Conservation (phyloP, 2,797 vertebrate genomes). For the Danio choprae region DNA sequence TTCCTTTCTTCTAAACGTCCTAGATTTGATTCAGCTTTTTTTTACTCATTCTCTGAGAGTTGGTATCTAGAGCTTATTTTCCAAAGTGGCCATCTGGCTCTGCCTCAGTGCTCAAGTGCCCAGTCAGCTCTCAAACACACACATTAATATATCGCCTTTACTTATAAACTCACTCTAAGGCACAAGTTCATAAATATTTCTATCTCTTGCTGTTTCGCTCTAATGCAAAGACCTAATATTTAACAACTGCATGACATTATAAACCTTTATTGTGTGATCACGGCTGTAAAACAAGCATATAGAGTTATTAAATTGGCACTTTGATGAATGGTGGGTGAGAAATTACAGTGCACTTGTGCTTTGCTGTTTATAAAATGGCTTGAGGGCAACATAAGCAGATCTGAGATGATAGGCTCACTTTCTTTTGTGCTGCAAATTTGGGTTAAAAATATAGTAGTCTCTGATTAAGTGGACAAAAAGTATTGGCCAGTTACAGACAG, state of each 20-base stretch:
- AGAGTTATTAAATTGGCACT: neutral
- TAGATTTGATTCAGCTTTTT: slow-evolving; percentile 28
- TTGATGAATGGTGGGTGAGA: neutral
- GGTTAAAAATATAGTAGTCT: slow-evolving; percentile 28
- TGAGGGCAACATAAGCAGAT: slow-evolving; percentile 22
- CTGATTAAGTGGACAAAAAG: slow-evolving; percentile 9
- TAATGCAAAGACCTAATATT: neutral
- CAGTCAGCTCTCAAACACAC: slow-evolving; percentile 13
- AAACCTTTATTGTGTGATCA: neutral
- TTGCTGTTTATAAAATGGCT: neutral
- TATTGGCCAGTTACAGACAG: slow-evolving; percentile 41
- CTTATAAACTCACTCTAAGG: neutral
- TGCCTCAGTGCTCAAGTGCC: slow-evolving; percentile 30
- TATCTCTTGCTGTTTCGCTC: neutral
- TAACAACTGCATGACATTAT: neutral
- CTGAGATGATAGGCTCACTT: slow-evolving; percentile 10
- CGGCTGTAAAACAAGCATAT: neutral
- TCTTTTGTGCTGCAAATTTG: slow-evolving; percentile 22
- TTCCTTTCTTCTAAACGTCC: neutral
- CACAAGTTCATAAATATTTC: slow-evolving; percentile 10
- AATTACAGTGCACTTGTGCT: neutral
- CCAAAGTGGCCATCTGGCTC: slow-evolving; percentile 45
- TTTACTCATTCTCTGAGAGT: neutral
- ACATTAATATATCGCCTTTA: neutral
- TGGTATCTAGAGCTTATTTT: slow-evolving; percentile 30